Evolutionary conservation across 2,888 invertebrate species (phyloP), one percentile per base, ranked within the genome.

Genomic region (Pseudococcus viburni): DNA sequence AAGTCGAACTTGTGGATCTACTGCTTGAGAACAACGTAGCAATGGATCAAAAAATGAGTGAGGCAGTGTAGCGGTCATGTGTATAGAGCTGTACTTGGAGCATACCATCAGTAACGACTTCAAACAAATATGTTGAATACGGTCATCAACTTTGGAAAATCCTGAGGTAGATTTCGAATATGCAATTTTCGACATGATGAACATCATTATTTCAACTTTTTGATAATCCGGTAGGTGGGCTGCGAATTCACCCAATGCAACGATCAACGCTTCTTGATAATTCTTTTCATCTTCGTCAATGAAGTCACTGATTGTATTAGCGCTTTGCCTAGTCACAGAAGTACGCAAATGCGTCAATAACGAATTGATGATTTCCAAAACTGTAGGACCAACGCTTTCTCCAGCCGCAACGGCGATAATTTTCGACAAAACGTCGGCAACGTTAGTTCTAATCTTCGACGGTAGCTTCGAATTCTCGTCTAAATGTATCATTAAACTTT

Each of bases 121-220:
- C 89, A 99, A 93, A 89, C 99, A 93, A 91, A 99, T 99, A 91
- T 96, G 96, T 92, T 98, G 98, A 42, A 88, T 80, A 15, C 83
- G 88, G 33, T 88, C 77, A 8, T 88, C 83, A 7, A 88, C 55
- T 2, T 88, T 80, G 90, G 98, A 93, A 93, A 97, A 94, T 90
- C 95, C 95, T 91, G 90, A 89, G 39, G 86, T 89, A 9, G 89
- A 84, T 86, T 88, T 84, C 19, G 89, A 89, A 26, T 89, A 88
- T 1, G 98, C 98, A 88, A 99, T 97, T 92, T 99, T 99, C 91
- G 97, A 97, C 94, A 99, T 97, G 89, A 99, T 99, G 92, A 99
- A 99, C 95, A 99, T 96, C 99, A 99, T 99, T 89, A 99, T 99
- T 92, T 99, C 99, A 89, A 99, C 98, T 93, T 99, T 98, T 92